Conservation (phyloP, 2,797 vertebrate genomes). For the Hozukius guyotensis region DNA sequence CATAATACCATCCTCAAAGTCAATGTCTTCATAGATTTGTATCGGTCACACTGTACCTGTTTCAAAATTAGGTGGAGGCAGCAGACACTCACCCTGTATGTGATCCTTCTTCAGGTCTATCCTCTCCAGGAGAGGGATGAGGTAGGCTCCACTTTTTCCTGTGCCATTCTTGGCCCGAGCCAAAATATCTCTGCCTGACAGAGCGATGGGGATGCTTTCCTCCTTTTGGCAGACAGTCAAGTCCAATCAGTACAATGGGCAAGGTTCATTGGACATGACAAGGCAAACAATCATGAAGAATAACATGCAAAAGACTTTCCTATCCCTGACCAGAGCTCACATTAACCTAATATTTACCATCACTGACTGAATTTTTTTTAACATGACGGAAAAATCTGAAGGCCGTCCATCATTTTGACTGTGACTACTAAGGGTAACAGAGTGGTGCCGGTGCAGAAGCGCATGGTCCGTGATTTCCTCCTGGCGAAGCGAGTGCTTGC, state of each 20-base stretch:
- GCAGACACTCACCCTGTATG: constrained; percentile 77
- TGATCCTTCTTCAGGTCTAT: constrained; percentile 83
- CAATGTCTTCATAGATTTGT: too few species aligned
- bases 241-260: background rate
- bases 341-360: too few species aligned
- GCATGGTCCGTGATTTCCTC: too few species aligned
- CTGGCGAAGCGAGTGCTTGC: too few species aligned
- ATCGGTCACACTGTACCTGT: background rate
- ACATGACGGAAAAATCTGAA: background rate
- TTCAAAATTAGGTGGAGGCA: background rate
- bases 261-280: background rate
- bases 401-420: background rate
- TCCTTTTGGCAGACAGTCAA: constrained; percentile 70
- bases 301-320: background rate
- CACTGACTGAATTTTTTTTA: too few species aligned
- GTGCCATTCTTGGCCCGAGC: constrained; percentile 86
- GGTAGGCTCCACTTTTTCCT: constrained; percentile 86
- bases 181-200: constrained; percentile 85
- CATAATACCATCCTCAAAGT: background rate
- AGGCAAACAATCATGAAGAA: background rate
- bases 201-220: constrained; percentile 85
- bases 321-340: background rate
- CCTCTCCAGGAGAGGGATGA: constrained; percentile 85
- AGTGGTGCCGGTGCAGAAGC: too few species aligned
- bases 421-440: too few species aligned